Conservation (phyloP, 2,113 vertebrate species). For the Columba janthina region DNA sequence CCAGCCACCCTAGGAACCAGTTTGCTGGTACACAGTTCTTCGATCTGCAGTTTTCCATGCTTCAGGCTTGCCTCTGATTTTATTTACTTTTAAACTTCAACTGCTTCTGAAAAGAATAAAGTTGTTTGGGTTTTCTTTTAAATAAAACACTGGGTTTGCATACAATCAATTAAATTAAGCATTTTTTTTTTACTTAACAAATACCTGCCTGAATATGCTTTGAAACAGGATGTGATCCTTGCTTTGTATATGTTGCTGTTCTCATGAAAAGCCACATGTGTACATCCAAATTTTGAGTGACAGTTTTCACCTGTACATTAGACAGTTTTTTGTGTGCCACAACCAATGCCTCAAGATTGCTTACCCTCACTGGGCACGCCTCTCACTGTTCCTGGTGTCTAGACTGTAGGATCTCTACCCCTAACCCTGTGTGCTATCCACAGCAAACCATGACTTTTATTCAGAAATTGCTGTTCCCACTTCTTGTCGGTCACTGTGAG, state of each 20-base stretch:
- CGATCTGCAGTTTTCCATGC: slow-evolving; percentile 8
- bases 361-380: not conserved
- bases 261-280: not conserved
- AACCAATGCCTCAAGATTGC: not conserved
- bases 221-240: not conserved
- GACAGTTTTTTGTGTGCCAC: not conserved
- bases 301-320: not conserved
- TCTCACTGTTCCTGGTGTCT: not conserved
- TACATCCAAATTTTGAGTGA: not conserved
- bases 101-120: not conserved
- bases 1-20: not conserved
- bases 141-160: not conserved
- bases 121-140: not conserved
- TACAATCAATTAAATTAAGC: not conserved
- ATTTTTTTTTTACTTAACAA: not conserved
- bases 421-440: not conserved
- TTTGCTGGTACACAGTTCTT: not conserved
- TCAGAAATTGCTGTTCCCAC: not conserved
- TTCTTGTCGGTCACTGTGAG: not conserved
- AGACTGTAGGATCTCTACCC: not conserved
- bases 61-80: not conserved
- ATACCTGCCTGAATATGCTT: not conserved
- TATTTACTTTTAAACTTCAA: not conserved
- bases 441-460: not conserved
- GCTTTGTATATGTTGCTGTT: not conserved